Evolutionary conservation across 1,140 invertebrate species (phyloP), one percentile per base, ranked within the genome.

Genomic region (fruit fly (Drosophila melanogaster)): DNA sequence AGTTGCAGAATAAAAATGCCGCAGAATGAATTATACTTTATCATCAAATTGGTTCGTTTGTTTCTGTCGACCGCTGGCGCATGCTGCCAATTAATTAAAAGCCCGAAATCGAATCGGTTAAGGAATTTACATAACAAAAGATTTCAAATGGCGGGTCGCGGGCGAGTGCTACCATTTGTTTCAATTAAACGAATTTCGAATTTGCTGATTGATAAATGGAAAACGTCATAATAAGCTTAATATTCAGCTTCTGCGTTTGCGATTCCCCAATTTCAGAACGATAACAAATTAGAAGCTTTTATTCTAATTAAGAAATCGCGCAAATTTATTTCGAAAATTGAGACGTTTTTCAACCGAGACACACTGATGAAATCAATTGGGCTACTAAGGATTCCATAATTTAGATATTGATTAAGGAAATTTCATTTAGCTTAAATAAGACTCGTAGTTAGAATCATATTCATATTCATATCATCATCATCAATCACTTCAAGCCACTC

Each of bases 61-160:
- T 44, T 56, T 50, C 43, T 70, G 33, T 46, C 14, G 30, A 46
- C 30, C 10, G 24, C 37, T 71, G 78, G 83, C 81, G 79, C 83
- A 81, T 71, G 79, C 79, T 74, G 79, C 58, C 66, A 81, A 87
- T 87, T 86, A 86, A 86, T 87, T 76, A 73, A 64, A 78, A 64
- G 57, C 33, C 30, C 43, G 59, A 71, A 76, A 76, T 46, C 51
- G 58, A 80, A 53, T 60, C 59, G 65, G 15, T 47, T 47, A 22
- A 35, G 70, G 33, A 74, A 80, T 80, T 80, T 70, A 74, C 57
- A 79, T 79, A 77, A 80, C 60, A 77, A 73, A 77, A 57, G 60
- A 65, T 26, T 0, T 15, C 38, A 54, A 51, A 38, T 37, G 24
- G 30, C 3, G 26, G 24, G 3, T 0, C 1, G 15, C 3, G 30